These are phyloP conservation scores for Drosophila baimaii DNA, from an alignment of 1,140 invertebrate species.

Conservation along the genomic window DNA sequence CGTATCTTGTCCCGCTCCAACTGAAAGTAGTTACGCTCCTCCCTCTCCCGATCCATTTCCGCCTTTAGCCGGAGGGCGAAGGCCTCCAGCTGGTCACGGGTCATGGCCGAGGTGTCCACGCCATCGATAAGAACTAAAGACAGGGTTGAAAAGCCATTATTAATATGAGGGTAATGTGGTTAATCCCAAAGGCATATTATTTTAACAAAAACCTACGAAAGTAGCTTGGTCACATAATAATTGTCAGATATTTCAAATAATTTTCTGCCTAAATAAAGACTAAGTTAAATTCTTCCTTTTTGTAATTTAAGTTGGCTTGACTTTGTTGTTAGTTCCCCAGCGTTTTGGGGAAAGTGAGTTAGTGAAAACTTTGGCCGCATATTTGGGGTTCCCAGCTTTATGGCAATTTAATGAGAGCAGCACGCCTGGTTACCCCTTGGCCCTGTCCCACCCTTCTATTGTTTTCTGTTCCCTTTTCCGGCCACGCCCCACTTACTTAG, in stretches of 20 bases:
- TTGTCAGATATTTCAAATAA: neutral
- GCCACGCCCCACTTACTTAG: conserved; percentile 9
- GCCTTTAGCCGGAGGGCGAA: conserved; percentile 94
- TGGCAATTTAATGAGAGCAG: conserved; percentile 70
- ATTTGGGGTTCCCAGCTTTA: conserved; percentile 43
- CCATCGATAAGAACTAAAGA: conserved; percentile 91
- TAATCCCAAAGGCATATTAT: too few species aligned
- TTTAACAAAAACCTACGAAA: neutral
- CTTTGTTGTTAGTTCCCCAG: neutral
- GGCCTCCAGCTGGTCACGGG: conserved; percentile 95
- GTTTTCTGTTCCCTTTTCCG: neutral
- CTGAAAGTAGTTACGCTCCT: conserved; percentile 98
- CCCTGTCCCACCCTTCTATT: neutral
- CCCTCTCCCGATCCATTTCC: conserved; percentile 96
- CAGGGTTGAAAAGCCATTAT: neutral
- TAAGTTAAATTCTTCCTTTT: neutral
- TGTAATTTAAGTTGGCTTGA: neutral
- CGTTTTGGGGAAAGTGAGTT: conserved; percentile 1
- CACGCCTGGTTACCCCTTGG: conserved; percentile 32
- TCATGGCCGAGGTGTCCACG: conserved; percentile 96
- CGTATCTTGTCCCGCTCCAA: conserved; percentile 96
- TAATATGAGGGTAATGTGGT: neutral
- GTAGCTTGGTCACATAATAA: neutral
- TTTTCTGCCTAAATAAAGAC: neutral
- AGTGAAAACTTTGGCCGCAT: conserved; percentile 12